phyloP scores from a whole-genome alignment of 2,113 vertebrate species.

The Lanius ludovicianus region DNA sequence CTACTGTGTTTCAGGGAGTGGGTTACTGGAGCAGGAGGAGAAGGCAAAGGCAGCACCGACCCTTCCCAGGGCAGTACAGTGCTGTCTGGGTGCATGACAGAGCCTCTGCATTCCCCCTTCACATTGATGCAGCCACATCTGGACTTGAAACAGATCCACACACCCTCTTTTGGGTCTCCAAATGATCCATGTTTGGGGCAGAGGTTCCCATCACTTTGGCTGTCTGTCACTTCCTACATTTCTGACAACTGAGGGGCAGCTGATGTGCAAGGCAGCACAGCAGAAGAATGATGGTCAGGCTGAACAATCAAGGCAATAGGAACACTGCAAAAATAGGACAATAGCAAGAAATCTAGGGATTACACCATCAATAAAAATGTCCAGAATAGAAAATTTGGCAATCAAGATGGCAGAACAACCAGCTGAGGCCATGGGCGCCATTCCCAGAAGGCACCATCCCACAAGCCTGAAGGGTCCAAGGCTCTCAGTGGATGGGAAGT shows the following conservation, averaged over 20 bases:
- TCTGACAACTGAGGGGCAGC: not conserved
- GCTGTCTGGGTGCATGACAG: fast-evolving
- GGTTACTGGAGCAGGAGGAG: not conserved
- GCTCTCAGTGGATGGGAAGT: not conserved
- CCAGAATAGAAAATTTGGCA: constrained; percentile 4
- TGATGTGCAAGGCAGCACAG: not conserved
- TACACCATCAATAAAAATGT: not conserved
- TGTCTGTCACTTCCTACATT: fast-evolving
- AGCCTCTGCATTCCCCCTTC: not conserved
- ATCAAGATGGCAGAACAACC: not conserved
- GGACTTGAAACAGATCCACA: not conserved
- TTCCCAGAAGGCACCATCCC: not conserved
- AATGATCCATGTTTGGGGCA: not conserved
- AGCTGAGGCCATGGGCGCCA: not conserved
- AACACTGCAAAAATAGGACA: not conserved
- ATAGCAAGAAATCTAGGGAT: not conserved
- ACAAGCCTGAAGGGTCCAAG: not conserved
- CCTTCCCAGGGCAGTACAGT: not conserved
- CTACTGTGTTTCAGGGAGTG: not conserved
- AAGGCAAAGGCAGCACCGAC: not conserved
- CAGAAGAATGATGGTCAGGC: not conserved
- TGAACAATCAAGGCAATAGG: not conserved
- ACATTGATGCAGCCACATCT: not conserved
- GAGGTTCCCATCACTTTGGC: not conserved
- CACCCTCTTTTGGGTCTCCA: not conserved